Evolutionary conservation across 2,113 vertebrate genomes (phyloP).

Genomic region (Sinocyclocheilus grahami): DNA sequence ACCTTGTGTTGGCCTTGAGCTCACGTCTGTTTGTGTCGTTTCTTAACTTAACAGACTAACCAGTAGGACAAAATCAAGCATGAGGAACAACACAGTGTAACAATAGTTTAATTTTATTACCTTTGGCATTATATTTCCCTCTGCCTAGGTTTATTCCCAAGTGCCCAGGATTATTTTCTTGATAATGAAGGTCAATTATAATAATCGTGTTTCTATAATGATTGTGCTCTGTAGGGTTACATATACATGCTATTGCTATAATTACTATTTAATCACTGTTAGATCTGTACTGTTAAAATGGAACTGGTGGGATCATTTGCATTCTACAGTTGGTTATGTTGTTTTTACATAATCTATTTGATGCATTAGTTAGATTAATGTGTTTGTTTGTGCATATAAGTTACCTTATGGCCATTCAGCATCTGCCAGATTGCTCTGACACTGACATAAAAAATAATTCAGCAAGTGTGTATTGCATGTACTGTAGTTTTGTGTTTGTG

Average conservation of each 20-base stretch:
- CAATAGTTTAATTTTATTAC: too few species aligned
- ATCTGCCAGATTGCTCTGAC: not conserved
- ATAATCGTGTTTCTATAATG: slow-evolving; percentile 46
- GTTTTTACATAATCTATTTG: not conserved
- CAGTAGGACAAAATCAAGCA: too few species aligned
- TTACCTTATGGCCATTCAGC: not conserved
- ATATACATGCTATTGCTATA: slow-evolving; percentile 61
- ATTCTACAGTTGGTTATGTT: not conserved
- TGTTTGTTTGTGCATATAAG: not conserved
- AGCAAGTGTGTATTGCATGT: not conserved
- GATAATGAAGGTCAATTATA: slow-evolving; percentile 55
- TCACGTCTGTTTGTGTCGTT: too few species aligned
- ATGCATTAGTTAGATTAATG: not conserved
- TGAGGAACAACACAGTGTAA: too few species aligned
- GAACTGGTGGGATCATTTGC: not conserved
- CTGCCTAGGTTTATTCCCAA: too few species aligned
- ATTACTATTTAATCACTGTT: slow-evolving; percentile 65
- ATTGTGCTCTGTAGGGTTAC: slow-evolving; percentile 46
- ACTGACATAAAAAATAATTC: not conserved
- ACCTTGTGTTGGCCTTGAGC: too few species aligned
- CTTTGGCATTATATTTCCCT: too few species aligned
- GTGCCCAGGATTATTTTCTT: slow-evolving; percentile 1
- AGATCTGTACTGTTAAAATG: slow-evolving; percentile 42
- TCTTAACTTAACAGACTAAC: too few species aligned
- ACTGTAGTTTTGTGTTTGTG: not conserved